These are phyloP conservation scores for Onchidella celtica DNA, from an alignment of 2,888 invertebrate species.

Conservation along the genomic window DNA sequence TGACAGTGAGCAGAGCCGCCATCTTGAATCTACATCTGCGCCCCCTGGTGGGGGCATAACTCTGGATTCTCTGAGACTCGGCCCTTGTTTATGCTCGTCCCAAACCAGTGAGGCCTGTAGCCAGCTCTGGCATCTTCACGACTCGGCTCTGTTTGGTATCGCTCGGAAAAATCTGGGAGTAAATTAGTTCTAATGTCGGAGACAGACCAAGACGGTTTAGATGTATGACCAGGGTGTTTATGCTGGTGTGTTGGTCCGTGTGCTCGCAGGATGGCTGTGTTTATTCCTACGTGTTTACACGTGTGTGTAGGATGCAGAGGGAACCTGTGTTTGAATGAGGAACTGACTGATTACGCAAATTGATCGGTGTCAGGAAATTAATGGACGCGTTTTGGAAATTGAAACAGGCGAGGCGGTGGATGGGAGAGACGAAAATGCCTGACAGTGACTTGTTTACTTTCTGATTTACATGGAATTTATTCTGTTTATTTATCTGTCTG, in stretches of 20 bases:
- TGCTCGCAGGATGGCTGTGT: not conserved
- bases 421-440: no score
- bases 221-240: slow-evolving; percentile 9
- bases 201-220: not conserved
- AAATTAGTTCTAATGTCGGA: slow-evolving; percentile 5
- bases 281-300: not conserved
- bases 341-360: not conserved
- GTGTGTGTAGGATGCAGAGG: not conserved
- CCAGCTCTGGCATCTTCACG: slow-evolving; percentile 37
- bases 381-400: not conserved
- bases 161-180: not conserved
- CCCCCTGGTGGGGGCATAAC: slow-evolving; percentile 10
- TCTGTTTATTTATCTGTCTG: no score
- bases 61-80: slow-evolving; percentile 6
- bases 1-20: slow-evolving; percentile 20
- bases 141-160: slow-evolving; percentile 34
- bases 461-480: no score
- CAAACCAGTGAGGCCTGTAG: slow-evolving; percentile 20
- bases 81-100: slow-evolving; percentile 30
- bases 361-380: not conserved
- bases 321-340: not conserved
- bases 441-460: no score
- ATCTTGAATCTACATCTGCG: slow-evolving; percentile 33
- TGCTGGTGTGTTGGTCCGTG: not conserved
- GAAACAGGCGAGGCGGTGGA: no score